Evolutionary conservation across 2,888 invertebrate genomes (phyloP).

Genomic region (Stenurella melanura): DNA sequence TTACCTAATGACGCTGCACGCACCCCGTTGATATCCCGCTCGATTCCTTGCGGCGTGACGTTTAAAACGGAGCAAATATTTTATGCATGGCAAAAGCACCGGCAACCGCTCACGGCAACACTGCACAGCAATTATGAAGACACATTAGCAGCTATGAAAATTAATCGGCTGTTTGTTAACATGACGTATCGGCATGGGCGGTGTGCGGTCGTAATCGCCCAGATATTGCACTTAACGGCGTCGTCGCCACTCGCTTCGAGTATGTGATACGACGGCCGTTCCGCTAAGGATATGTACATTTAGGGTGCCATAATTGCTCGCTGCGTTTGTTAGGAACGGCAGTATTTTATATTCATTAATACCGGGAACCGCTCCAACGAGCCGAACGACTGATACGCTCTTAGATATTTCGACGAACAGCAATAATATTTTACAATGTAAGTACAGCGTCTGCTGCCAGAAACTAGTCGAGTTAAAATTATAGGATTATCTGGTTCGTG

Average conservation of each 20-base stretch:
- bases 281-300: constrained; percentile 51
- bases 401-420: background rate
- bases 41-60: background rate
- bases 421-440: constrained; percentile 37
- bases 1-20: background rate
- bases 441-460: constrained; percentile 39
- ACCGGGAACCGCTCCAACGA: constrained; percentile 26
- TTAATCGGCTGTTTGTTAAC: constrained; percentile 56
- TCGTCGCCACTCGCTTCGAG: constrained; percentile 48
- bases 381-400: constrained; percentile 19
- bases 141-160: constrained; percentile 54
- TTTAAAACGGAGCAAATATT: constrained; percentile 10
- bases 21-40: background rate
- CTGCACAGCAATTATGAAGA: constrained; percentile 51
- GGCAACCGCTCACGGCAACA: constrained; percentile 7
- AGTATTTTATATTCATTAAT: constrained; percentile 46
- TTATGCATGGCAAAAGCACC: constrained; percentile 3
- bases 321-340: constrained; percentile 23
- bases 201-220: constrained; percentile 50
- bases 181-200: constrained; percentile 51
- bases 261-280: constrained; percentile 48
- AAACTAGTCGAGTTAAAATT: constrained; percentile 33
- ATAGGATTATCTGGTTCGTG: constrained; percentile 42
- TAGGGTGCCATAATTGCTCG: constrained; percentile 43
- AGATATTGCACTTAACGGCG: constrained; percentile 53